These are phyloP conservation scores for Drosophila demipolita DNA, from an alignment of 2,888 invertebrate genomes.

Conservation along the genomic window DNA sequence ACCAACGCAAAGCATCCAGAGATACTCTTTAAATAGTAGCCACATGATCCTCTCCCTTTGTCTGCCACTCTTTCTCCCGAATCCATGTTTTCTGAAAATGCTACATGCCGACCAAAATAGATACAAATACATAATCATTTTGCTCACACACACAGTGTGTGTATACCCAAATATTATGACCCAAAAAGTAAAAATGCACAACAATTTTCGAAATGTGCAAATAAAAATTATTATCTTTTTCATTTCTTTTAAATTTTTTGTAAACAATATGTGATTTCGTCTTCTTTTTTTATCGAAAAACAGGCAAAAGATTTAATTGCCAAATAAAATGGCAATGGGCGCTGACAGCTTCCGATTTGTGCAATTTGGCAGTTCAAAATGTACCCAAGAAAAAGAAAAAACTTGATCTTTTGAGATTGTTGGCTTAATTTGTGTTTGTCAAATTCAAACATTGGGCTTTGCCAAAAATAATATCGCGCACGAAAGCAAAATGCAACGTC, in stretches of 20 bases:
- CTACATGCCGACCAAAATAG: slow-evolving; percentile 66
- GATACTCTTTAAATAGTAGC: slow-evolving; percentile 9
- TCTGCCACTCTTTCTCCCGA: neutral
- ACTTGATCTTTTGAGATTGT: slow-evolving; percentile 13
- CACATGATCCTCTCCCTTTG: neutral
- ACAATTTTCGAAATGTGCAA: neutral
- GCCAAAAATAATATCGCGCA: slow-evolving; percentile 17
- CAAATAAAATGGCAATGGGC: slow-evolving; percentile 48
- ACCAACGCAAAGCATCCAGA: neutral
- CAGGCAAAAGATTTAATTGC: slow-evolving; percentile 32
- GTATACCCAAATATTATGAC: slow-evolving; percentile 33
- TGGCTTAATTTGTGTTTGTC: slow-evolving; percentile 20
- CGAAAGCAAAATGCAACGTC: slow-evolving; percentile 53
- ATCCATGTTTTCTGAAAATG: slow-evolving; percentile 24
- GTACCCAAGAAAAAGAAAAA: slow-evolving; percentile 13
- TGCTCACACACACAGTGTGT: slow-evolving; percentile 1
- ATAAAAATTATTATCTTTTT: slow-evolving; percentile 1
- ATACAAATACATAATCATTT: slow-evolving; percentile 27
- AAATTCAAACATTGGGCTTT: slow-evolving; percentile 34
- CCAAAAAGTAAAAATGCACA: slow-evolving; percentile 27
- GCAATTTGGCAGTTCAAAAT: slow-evolving; percentile 14
- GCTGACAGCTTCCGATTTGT: slow-evolving; percentile 52
- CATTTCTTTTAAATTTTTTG: neutral
- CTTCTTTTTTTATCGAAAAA: slow-evolving; percentile 1
- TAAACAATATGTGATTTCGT: neutral